These are phyloP conservation scores for Mongoloraphidia duomilia DNA, from an alignment of 2,888 invertebrate genomes.

Conservation along the genomic window DNA sequence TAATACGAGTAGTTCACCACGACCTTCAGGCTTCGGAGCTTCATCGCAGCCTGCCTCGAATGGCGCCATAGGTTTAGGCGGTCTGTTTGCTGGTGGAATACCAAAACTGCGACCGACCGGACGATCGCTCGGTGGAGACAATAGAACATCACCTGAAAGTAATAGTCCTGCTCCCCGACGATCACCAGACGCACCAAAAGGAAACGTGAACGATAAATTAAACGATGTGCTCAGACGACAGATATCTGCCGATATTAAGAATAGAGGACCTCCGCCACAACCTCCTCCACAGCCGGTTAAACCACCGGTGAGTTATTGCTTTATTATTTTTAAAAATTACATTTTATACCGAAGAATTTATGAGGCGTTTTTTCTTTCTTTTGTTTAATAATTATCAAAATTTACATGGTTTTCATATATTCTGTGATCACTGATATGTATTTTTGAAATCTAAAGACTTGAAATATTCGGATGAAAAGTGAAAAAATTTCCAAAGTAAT, in stretches of 20 bases:
- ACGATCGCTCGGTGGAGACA: conserved; percentile 24
- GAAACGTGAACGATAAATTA: conserved; percentile 1
- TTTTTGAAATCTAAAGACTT: too few relatives aligned
- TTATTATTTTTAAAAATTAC: neutral
- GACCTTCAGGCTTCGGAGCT: conserved; percentile 23
- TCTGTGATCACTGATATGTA: too few relatives aligned
- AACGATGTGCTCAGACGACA: conserved; percentile 28
- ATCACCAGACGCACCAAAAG: conserved; percentile 15
- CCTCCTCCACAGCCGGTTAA: conserved; percentile 59
- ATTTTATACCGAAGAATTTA: too few relatives aligned
- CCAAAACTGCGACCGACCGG: conserved; percentile 66
- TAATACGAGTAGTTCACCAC: conserved; percentile 22
- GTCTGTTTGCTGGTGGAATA: conserved; percentile 70
- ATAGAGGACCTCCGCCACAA: conserved; percentile 68
- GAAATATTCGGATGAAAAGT: too few relatives aligned
- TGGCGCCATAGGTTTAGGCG: conserved; percentile 33
- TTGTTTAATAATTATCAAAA: too few relatives aligned
- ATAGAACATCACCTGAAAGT: neutral
- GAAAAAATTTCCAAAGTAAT: too few relatives aligned
- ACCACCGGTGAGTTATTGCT: conserved; percentile 38
- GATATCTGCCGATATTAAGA: conserved; percentile 30
- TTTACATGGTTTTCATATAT: too few relatives aligned
- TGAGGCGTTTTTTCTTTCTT: too few relatives aligned
- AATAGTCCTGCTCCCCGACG: conserved; percentile 9
- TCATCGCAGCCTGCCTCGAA: conserved; percentile 20